Conservation (phyloP, 2,888 invertebrate genomes). For the Alcis repandata region DNA sequence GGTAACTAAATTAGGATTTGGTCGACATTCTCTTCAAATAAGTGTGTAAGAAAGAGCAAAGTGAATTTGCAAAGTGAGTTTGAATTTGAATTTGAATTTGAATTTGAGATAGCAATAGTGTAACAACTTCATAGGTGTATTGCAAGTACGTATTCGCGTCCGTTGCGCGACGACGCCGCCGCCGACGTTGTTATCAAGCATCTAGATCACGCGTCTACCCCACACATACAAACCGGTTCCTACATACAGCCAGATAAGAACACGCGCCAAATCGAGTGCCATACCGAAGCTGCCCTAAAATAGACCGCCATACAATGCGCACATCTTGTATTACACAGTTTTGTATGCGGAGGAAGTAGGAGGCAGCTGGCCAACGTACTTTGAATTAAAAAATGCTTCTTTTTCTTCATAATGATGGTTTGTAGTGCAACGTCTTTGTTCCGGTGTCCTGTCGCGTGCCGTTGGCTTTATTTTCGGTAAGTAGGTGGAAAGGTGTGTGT, state of each 20-base stretch:
- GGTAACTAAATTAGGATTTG: neutral
- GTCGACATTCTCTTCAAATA: no score
- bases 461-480: constrained; percentile 61
- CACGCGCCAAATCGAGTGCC: constrained; percentile 82
- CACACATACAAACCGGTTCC: constrained; percentile 49
- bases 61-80: no score
- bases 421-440: constrained; percentile 81
- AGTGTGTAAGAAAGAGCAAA: no score
- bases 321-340: constrained; percentile 83
- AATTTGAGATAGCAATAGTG: neutral
- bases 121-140: no score
- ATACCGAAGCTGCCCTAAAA: constrained; percentile 83
- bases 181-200: constrained; percentile 11
- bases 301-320: constrained; percentile 74
- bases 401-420: constrained; percentile 83
- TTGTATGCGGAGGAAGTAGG: constrained; percentile 84
- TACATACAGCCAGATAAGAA: constrained; percentile 69
- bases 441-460: constrained; percentile 83
- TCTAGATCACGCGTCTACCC: constrained; percentile 22
- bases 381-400: constrained; percentile 61
- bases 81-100: no score
- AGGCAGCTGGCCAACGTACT: constrained; percentile 72
- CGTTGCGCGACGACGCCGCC: neutral
- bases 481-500: constrained; percentile 84
- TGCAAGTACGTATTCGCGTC: neutral